A percentile compares a stretch with the other conserved stretches of the same genome.
Evolutionary conservation across 2,113 vertebrate genomes (phyloP).

Genomic region (Nothocercus nigrocapillus): DNA sequence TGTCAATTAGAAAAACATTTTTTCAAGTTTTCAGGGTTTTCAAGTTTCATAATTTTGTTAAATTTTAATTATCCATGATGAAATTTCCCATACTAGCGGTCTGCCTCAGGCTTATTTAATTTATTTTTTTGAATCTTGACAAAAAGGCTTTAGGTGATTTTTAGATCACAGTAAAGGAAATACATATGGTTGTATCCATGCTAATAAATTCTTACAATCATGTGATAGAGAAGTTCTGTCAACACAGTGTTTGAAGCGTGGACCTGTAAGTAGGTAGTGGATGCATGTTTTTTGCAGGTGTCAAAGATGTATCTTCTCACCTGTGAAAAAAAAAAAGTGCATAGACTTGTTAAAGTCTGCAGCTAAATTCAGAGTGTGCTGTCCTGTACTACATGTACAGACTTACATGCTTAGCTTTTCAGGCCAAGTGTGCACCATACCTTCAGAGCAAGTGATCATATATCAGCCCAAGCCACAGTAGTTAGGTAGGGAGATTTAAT

Average conservation of each 20-base stretch:
- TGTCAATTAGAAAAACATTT: not conserved
- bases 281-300: not conserved
- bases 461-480: not conserved
- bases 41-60: not conserved
- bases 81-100: not conserved
- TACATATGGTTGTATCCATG: accelerated
- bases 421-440: too few relatives aligned
- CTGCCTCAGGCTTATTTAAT: not conserved
- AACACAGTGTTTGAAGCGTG: not conserved
- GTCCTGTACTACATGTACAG: not conserved
- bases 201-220: not conserved
- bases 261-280: not conserved
- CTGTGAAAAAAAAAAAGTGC: not conserved
- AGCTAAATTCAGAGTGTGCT: not conserved
- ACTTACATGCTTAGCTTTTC: not conserved
- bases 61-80: not conserved
- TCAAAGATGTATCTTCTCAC: not conserved
- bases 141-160: not conserved
- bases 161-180: not conserved
- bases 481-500: not conserved
- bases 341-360: not conserved
- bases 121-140: not conserved
- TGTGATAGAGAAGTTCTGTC: not conserved
- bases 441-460: not conserved
- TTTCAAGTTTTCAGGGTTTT: not conserved